These are phyloP conservation scores for roundworm (Caenorhabditis elegans) DNA, from an alignment of 1,140 invertebrate genomes.

Conservation along the genomic window DNA sequence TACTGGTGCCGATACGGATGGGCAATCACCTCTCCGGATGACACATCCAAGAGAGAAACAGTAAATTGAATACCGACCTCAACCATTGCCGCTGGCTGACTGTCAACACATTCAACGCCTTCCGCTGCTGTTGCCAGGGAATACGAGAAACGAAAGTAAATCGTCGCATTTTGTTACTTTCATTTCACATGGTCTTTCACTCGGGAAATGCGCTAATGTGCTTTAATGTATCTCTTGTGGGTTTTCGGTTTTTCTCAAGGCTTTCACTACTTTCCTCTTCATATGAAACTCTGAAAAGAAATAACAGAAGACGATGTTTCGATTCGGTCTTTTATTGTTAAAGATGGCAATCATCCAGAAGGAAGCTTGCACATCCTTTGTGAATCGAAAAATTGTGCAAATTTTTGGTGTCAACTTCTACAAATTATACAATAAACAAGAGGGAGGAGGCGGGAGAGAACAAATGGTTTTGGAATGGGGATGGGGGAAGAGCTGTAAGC, in stretches of 20 bases:
- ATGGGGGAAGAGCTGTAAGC: conserved; percentile 17
- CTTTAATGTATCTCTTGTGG: conserved; percentile 19
- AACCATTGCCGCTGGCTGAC: not conserved
- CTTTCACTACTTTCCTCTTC: not conserved
- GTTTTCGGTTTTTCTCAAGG: conserved; percentile 11
- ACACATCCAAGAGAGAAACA: not conserved
- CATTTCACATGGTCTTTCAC: not conserved
- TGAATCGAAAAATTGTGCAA: conserved; percentile 14
- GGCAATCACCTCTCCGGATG: conserved; percentile 28
- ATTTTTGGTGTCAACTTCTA: conserved; percentile 12
- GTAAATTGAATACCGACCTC: not conserved
- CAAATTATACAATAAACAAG: conserved; percentile 22
- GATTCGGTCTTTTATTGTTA: not conserved
- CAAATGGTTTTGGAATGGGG: not conserved
- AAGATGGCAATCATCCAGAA: not conserved
- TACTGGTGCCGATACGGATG: conserved; percentile 5
- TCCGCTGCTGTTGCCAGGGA: not conserved
- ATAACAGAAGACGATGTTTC: not conserved
- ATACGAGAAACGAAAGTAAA: not conserved
- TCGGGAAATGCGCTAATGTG: conserved; percentile 13
- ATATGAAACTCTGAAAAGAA: not conserved
- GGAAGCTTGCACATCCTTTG: not conserved
- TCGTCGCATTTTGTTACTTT: conserved; percentile 9
- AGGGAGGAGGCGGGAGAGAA: not conserved
- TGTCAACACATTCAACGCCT: not conserved